phyloP scores from a whole-genome alignment of 2,888 invertebrate genomes.

The Periphyllus acericola region DNA sequence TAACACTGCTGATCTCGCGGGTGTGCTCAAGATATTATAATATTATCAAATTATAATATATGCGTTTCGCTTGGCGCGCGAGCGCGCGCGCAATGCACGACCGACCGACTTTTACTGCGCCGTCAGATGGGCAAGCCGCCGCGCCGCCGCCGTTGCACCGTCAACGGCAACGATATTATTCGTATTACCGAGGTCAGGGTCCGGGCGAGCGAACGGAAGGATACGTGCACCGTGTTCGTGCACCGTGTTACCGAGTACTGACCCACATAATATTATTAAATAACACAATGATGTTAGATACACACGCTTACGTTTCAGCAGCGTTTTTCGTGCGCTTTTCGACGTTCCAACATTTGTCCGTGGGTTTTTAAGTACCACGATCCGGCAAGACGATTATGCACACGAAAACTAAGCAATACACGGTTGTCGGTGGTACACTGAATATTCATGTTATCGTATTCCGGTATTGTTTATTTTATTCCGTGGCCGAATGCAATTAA shows the following conservation, averaged over 20 bases:
- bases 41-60: too few species aligned
- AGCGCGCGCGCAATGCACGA: neutral
- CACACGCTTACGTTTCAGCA: neutral
- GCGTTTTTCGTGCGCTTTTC: too few species aligned
- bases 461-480: too few species aligned
- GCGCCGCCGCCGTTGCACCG: neutral
- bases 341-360: neutral
- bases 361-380: neutral
- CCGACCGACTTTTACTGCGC: too few species aligned
- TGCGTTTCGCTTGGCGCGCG: too few species aligned
- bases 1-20: neutral
- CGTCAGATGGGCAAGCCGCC: neutral
- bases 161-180: slow-evolving; percentile 39
- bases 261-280: slow-evolving; percentile 9
- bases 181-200: slow-evolving; percentile 56
- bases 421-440: too few species aligned
- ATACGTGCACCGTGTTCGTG: slow-evolving; percentile 4
- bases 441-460: too few species aligned
- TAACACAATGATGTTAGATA: neutral
- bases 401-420: neutral
- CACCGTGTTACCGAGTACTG: neutral
- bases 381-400: neutral
- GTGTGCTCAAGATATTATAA: neutral
- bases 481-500: too few species aligned
- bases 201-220: slow-evolving; percentile 16